Base-by-base conservation (phyloP, 2,797 vertebrate genomes). In the Sebastes melanostomus region DNA sequence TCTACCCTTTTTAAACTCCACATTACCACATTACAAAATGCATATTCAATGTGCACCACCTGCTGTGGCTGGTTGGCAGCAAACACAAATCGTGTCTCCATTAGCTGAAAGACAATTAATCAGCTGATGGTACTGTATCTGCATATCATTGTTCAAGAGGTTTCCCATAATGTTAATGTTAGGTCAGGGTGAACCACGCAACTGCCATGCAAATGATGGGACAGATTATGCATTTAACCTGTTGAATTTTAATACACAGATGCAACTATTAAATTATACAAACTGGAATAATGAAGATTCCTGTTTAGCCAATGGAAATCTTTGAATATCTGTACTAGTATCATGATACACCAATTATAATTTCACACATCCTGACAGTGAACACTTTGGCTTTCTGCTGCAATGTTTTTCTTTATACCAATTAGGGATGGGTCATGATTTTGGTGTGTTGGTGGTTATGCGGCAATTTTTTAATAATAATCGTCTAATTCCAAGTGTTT, bases 11-110 rank as follows among this genome's bases (percentile, higher is more conserved):
- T 80, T 82, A 73, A 79, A 83, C 72, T 78, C 42, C 10, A 58
- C 56, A 75, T 86, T 68, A 78, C 25, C 68, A 65, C 68, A 65
- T 46, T 68, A 16, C 63, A 80, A 78, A 87, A 88, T 89, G 55
- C 72, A 91, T 86, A 89, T 84, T 88, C 80, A 85, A 1, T 74
- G 38, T 56, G 72, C 60, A 69, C 82, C 79, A 89, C 90, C 87
- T 88, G 86, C 88, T 84, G 84, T 27, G 82, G 68, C 56, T 65
- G 34, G 68, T 66, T 87, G 87, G 83, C 87, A 88, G 81, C 36
- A 60, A 72, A 77, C 20, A 78, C 74, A 34, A 75, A 75, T 88
- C 61, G 73, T 66, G 52, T 85, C 76, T 87, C 63, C 75, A 75
- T 91, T 78, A 80, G 69, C 63, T 32, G 75, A 78, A 60, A 77